These are phyloP conservation scores for Alectoris magna DNA, from an alignment of 2,797 vertebrate genomes.

Conservation along the genomic window DNA sequence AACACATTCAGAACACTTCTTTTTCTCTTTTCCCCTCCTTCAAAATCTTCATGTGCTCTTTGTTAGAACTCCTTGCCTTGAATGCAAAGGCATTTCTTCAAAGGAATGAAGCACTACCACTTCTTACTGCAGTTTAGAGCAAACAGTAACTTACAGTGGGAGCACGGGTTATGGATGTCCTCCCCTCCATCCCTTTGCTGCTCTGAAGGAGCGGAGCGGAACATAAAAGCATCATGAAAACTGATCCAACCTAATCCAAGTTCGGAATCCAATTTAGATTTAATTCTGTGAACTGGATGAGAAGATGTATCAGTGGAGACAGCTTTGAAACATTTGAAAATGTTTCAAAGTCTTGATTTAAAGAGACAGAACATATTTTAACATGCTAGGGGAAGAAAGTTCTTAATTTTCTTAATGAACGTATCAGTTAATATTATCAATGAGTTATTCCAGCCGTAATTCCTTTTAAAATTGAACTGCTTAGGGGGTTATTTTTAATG, in stretches of 20 bases:
- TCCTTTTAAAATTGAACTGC: neutral
- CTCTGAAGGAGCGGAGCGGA: neutral
- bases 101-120: neutral
- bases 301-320: neutral
- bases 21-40: neutral
- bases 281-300: neutral
- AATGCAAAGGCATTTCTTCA: neutral
- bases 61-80: neutral
- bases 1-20: neutral
- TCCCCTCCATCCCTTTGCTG: neutral
- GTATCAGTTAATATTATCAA: neutral
- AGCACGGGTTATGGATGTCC: neutral
- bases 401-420: neutral
- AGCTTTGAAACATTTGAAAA: neutral
- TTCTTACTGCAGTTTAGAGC: neutral
- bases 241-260: neutral
- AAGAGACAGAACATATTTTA: neutral
- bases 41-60: neutral
- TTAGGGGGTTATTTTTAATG: neutral
- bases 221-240: neutral
- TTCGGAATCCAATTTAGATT: neutral
- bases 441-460: neutral
- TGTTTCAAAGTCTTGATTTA: neutral
- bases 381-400: neutral
- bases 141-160: neutral